Evolutionary conservation across 2,888 invertebrate genomes (phyloP).

Genomic region (Argyresthia albistria): DNA sequence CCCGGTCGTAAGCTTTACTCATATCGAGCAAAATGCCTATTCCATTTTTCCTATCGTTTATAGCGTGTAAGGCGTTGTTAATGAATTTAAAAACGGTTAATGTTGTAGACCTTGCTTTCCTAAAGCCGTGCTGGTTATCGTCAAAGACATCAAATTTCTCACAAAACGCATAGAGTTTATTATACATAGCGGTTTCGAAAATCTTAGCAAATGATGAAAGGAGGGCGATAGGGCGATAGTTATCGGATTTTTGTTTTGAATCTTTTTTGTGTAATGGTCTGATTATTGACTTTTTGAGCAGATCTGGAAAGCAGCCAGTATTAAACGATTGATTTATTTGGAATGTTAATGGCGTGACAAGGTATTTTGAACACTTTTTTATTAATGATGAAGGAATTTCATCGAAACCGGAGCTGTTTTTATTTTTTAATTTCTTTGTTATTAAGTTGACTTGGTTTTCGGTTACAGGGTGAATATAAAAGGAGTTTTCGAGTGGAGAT

Average conservation of each 20-base stretch:
- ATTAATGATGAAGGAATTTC: constrained; percentile 6
- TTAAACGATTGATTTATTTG: constrained; percentile 9
- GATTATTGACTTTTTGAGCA: constrained; percentile 2
- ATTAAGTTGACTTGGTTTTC: background rate
- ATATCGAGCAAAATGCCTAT: background rate
- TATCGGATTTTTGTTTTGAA: constrained; percentile 1
- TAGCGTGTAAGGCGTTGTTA: background rate
- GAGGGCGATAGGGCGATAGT: constrained; percentile 11
- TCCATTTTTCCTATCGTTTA: background rate
- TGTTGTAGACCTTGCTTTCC: constrained; percentile 9
- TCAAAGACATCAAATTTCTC: constrained; percentile 11
- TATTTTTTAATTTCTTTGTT: constrained; percentile 8
- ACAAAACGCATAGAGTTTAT: constrained; percentile 8
- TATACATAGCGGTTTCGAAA: constrained; percentile 10
- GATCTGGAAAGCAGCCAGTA: constrained; percentile 8
- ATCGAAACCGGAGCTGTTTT: constrained; percentile 7
- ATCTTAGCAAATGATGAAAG: constrained; percentile 10
- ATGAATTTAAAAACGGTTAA: constrained; percentile 6
- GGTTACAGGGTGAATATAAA: background rate
- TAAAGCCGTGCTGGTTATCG: constrained; percentile 11
- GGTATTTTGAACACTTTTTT: constrained; percentile 7
- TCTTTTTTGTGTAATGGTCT: constrained; percentile 8
- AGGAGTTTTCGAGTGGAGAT: constrained; percentile 1
- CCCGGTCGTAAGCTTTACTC: constrained; percentile 1
- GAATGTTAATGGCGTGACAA: constrained; percentile 3